A percentile compares a stretch with the other conserved stretches of the same genome.
phyloP scores from a whole-genome alignment of 2,113 vertebrate species.

The Passer montanus region DNA sequence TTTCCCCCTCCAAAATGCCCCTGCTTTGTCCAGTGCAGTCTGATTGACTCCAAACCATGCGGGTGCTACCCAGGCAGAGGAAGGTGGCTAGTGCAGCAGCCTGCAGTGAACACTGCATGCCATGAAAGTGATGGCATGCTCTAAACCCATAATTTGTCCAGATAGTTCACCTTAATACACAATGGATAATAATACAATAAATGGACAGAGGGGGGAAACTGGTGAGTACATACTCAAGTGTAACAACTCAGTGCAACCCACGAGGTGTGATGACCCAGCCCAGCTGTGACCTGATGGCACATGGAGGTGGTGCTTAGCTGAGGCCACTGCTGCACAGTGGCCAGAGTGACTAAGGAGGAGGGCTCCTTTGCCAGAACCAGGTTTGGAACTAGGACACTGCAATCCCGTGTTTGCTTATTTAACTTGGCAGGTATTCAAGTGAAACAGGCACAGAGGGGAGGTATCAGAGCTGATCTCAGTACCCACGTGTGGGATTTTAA shows the following conservation, averaged over 20 bases:
- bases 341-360: neutral
- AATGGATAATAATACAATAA: neutral
- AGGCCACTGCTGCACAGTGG: neutral
- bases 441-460: neutral
- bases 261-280: neutral
- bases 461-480: slow-evolving; percentile 1
- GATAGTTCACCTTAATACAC: neutral
- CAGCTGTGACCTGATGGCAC: neutral
- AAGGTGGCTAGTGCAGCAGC: neutral
- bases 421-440: slow-evolving; percentile 41
- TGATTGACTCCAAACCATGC: neutral
- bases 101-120: rapidly evolving
- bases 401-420: slow-evolving; percentile 28
- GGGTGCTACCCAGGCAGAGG: neutral
- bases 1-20: neutral
- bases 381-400: neutral
- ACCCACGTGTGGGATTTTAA: neutral
- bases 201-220: neutral
- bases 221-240: neutral
- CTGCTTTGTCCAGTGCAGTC: neutral
- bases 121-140: neutral
- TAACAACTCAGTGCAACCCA: neutral
- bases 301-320: rapidly evolving
- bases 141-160: neutral
- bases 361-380: neutral